A percentile compares a stretch with the other conserved stretches of the same genome.
Conservation (phyloP, 2,113 vertebrate genomes). For the Pantherophis guttatus region DNA sequence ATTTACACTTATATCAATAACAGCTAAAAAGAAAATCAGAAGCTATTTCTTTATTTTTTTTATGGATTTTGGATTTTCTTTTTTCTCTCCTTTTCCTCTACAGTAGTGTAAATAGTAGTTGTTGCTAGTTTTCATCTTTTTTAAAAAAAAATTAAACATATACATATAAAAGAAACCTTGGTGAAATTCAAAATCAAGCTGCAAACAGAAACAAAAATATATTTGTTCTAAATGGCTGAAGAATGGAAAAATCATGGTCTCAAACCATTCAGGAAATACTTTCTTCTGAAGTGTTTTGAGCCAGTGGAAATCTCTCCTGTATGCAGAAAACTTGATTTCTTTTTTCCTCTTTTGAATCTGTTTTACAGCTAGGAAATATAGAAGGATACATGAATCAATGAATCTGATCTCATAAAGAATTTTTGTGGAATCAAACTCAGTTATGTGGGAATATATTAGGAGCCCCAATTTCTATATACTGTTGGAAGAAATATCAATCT, state of each 20-base stretch:
- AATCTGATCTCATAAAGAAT: background rate
- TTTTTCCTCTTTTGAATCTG: constrained; percentile 25
- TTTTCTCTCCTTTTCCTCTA: background rate
- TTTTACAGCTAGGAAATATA: constrained; percentile 13
- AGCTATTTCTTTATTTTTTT: background rate
- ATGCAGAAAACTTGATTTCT: background rate
- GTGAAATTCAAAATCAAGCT: constrained; percentile 25
- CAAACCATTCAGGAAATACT: constrained; percentile 25
- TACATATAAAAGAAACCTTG: constrained; percentile 14
- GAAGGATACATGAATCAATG: background rate
- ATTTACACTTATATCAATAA: background rate
- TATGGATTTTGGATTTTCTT: background rate
- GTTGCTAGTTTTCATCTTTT: background rate
- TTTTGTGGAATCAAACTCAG: background rate
- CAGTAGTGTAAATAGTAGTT: background rate
- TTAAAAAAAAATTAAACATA: background rate
- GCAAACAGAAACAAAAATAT: background rate
- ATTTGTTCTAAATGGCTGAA: constrained; percentile 16
- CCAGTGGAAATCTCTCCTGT: constrained; percentile 2
- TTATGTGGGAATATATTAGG: constrained; percentile 31
- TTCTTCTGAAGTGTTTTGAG: constrained; percentile 19
- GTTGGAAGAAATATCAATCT: too few relatives aligned
- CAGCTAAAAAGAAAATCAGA: background rate
- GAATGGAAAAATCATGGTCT: background rate
- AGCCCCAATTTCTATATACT: constrained; percentile 36